A percentile compares a stretch with the other conserved stretches of the same genome.
Evolutionary conservation across 2,888 invertebrate species (phyloP).

Genomic region (Ditylenchus weischeri): DNA sequence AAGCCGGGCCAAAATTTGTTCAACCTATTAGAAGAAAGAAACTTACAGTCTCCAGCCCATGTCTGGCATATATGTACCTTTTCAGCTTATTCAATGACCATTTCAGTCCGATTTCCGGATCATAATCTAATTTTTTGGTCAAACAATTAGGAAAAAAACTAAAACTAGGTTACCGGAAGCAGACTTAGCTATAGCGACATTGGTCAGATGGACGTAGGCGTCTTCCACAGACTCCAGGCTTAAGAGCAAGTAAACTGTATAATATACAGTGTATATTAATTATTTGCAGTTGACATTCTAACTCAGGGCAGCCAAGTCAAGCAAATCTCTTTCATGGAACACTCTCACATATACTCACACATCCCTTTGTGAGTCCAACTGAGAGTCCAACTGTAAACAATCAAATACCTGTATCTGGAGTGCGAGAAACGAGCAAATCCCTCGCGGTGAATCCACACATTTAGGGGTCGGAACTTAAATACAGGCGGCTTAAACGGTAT

Average conservation of each 20-base stretch:
- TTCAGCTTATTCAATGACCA: constrained; percentile 66
- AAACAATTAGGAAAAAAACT: too few relatives aligned
- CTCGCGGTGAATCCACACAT: constrained; percentile 80
- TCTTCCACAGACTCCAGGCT: constrained; percentile 66
- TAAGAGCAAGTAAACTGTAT: too few relatives aligned
- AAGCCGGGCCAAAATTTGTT: too few relatives aligned
- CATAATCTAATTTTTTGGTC: constrained; percentile 59
- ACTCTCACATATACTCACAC: too few relatives aligned
- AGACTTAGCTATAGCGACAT: constrained; percentile 69
- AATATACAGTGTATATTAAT: too few relatives aligned
- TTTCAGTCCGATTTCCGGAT: constrained; percentile 66
- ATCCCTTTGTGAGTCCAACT: too few relatives aligned
- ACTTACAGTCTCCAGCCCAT: constrained; percentile 64
- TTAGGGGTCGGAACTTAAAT: constrained; percentile 74
- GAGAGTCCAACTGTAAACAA: too few relatives aligned
- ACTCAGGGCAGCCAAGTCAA: too few relatives aligned
- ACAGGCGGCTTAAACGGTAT: background rate
- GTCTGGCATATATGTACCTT: constrained; percentile 64
- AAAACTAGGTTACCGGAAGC: constrained; percentile 52
- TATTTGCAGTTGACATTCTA: too few relatives aligned
- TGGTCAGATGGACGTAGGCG: constrained; percentile 59
- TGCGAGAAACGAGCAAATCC: constrained; percentile 69
- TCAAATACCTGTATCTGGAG: constrained; percentile 61
- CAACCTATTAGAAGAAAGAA: background rate
- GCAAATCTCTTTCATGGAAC: too few relatives aligned